A percentile compares a stretch with the other conserved stretches of the same genome.
Conservation (phyloP, 1,140 invertebrate genomes). For the Pteromalus puparum region DNA sequence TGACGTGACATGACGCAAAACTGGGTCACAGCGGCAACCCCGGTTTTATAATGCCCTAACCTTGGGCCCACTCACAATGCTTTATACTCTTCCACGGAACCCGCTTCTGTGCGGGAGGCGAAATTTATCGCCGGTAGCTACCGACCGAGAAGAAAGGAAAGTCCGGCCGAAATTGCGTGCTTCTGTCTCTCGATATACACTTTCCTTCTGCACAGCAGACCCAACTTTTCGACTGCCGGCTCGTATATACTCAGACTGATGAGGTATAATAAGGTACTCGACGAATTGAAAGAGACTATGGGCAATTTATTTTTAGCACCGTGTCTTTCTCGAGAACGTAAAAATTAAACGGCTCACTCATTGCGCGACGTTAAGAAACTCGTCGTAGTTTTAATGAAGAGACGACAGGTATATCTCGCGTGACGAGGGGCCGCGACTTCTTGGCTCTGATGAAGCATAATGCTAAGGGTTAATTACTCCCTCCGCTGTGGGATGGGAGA, state of each 20-base stretch:
- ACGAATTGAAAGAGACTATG: background rate
- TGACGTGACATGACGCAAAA: slow-evolving; percentile 66
- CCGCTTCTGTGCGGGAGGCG: slow-evolving; percentile 28
- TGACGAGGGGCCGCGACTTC: slow-evolving; percentile 63
- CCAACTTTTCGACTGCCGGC: background rate
- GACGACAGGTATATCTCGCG: slow-evolving; percentile 62
- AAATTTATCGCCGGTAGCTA: slow-evolving; percentile 67
- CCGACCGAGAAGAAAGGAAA: slow-evolving; percentile 59
- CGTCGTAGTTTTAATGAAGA: slow-evolving; percentile 67
- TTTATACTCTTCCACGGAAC: background rate
- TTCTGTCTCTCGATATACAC: slow-evolving; percentile 3
- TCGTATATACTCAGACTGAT: no score
- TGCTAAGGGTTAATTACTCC: slow-evolving; percentile 69
- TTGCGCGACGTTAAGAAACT: background rate
- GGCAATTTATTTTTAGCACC: background rate
- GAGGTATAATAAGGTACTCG: no score
- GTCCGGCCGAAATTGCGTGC: background rate
- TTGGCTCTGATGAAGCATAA: slow-evolving; percentile 71
- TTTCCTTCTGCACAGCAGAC: background rate
- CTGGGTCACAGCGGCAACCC: slow-evolving; percentile 62
- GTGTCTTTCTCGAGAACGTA: background rate
- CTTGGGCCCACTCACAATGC: slow-evolving; percentile 37
- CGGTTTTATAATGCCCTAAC: slow-evolving; percentile 57
- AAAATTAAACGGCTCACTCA: background rate
- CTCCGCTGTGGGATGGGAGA: slow-evolving; percentile 53